Evolutionary conservation across 2,888 invertebrate genomes (phyloP), one percentile per base, ranked within the genome.

Genomic region (Melanotus villosus): DNA sequence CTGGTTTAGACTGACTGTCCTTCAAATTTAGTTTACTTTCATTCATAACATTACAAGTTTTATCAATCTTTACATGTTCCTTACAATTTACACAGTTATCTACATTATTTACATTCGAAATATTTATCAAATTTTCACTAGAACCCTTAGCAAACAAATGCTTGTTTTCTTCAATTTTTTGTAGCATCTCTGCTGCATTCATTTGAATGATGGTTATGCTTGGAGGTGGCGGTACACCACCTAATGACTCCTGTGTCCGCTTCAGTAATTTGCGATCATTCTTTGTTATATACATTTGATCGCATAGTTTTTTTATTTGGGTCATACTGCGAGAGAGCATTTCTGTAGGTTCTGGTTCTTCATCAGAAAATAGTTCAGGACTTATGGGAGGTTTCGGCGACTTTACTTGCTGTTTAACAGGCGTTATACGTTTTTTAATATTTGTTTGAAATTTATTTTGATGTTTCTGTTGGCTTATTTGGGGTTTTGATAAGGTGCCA

Each of bases 201-300:
- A 89, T 86, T 76, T 91, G 90, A 19, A 91, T 85, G 34, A 88
- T 89, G 10, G 93, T 93, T 9, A 92, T 87, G 19, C 91, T 92
- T 0, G 93, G 93, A 7, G 93, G 94, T 18, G 94, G 93, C 6
- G 91, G 86, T 0, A 94, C 88, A 0, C 93, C 93, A 73, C 88
- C 88, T 6, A 94, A 83, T 47, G 87, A 88, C 79, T 88, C 88
- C 81, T 91, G 87, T 52, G 89, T 82, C 71, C 83, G 82, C 45
- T 78, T 83, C 18, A 87, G 73, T 65, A 87, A 74, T 71, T 79
- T 81, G 16, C 79, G 75, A 76, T 88, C 88, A 1, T 80, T 77
- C 62, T 77, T 79, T 10, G 76, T 68, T 10, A 79, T 60, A 68
- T 79, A 81, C 59, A 72, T 77, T 69, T 81, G 80, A 57, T 77